Evolutionary conservation across 2,113 vertebrate genomes (phyloP).

Genomic region (Asarcornis scutulata): DNA sequence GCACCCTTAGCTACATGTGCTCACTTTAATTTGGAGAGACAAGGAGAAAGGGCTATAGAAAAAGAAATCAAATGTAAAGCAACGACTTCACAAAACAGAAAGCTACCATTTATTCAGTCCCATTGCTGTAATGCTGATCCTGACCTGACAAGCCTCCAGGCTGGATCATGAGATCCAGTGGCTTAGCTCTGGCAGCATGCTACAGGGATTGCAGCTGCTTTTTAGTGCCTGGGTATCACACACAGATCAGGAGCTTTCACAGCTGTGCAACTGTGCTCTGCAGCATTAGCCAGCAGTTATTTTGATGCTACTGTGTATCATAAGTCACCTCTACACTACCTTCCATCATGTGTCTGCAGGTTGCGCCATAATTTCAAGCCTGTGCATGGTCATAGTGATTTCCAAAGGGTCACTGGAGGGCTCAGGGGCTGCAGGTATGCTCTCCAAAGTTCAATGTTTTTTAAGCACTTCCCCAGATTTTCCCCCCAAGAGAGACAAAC

Average conservation of each 20-base stretch:
- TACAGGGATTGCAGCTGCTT: background rate
- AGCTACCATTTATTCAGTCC: background rate
- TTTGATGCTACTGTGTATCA: background rate
- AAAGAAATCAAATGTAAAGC: background rate
- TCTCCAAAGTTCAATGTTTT: background rate
- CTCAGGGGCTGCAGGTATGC: background rate
- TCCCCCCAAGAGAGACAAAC: rapidly evolving
- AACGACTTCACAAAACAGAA: background rate
- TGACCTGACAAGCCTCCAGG: background rate
- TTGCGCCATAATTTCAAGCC: background rate
- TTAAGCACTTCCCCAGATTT: background rate
- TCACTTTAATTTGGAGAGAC: background rate
- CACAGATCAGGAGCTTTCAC: background rate
- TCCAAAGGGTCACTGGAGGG: background rate
- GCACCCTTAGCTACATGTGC: background rate
- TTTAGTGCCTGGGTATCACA: background rate
- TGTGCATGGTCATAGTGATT: background rate
- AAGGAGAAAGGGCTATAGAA: background rate
- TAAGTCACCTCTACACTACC: background rate
- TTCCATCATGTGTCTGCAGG: background rate
- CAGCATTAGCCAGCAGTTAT: background rate
- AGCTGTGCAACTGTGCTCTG: background rate
- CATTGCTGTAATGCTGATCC: background rate
- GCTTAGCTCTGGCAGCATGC: background rate
- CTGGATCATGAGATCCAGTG: background rate